Conservation (phyloP, 2,113 vertebrate genomes). For the Cyprinus carpio region DNA sequence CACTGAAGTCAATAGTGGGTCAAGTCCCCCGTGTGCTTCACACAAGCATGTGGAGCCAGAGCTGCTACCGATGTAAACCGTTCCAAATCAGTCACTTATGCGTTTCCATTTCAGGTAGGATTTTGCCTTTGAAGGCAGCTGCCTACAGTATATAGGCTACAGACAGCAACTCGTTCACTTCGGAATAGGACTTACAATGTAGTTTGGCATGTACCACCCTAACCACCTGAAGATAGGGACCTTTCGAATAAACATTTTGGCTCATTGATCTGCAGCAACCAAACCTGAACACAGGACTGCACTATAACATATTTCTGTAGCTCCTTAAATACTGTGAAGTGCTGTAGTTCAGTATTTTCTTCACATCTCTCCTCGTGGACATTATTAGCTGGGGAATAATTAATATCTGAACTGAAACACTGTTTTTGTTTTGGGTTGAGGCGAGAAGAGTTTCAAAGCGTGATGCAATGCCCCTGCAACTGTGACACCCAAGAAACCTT, state of each 20-base stretch:
- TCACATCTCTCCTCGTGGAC: constrained; percentile 30
- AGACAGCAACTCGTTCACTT: neutral
- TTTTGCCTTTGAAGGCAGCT: neutral
- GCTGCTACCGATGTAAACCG: neutral
- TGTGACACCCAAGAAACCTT: constrained; percentile 6
- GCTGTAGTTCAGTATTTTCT: constrained; percentile 3
- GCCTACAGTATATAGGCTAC: neutral
- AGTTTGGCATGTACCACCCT: neutral
- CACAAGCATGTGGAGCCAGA: neutral
- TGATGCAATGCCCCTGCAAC: constrained; percentile 56
- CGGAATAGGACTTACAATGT: neutral
- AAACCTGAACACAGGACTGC: neutral
- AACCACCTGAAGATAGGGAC: neutral
- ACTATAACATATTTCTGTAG: neutral
- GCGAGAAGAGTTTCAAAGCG: constrained; percentile 46
- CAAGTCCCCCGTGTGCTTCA: neutral
- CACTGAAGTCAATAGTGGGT: constrained; percentile 2
- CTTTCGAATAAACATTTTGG: neutral
- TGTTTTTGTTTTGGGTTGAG: constrained; percentile 49
- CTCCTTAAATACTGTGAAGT: constrained; percentile 5
- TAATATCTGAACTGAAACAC: constrained; percentile 43
- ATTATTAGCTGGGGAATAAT: constrained; percentile 39
- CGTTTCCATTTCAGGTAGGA: neutral
- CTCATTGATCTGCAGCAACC: neutral
- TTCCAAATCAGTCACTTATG: neutral